Percentiles rank a stretch among this genome's conserved stretches.
These are phyloP conservation scores for Lepilemur septentrionalis DNA, from an alignment of 2,797 vertebrate species.

Conservation along the genomic window DNA sequence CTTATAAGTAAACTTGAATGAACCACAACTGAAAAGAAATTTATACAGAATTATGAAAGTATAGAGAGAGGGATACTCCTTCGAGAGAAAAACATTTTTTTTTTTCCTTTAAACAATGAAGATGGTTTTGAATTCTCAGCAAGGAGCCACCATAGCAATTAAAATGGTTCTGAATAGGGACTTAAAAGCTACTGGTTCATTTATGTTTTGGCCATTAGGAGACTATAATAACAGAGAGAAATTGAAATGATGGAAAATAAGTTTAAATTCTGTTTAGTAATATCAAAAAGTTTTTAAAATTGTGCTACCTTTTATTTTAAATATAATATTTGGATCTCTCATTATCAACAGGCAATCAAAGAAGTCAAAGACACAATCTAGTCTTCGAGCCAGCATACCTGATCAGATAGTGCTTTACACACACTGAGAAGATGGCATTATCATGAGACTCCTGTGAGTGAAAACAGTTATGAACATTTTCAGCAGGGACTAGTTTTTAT, in stretches of 20 bases:
- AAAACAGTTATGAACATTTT: not conserved
- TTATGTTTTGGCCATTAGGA: not conserved
- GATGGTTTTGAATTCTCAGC: conserved; percentile 1
- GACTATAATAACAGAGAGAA: not conserved
- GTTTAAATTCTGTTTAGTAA: not conserved
- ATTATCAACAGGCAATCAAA: not conserved
- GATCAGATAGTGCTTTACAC: not conserved
- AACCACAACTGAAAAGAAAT: not conserved
- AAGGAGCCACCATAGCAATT: conserved; percentile 20
- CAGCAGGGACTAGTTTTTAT: not conserved
- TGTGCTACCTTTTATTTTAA: not conserved
- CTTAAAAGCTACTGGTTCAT: not conserved
- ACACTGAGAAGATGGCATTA: not conserved
- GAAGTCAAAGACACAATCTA: not conserved
- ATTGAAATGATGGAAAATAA: not conserved
- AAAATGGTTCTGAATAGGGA: not conserved
- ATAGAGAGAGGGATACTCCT: not conserved
- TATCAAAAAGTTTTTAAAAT: not conserved
- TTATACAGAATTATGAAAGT: not conserved
- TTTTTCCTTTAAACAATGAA: not conserved
- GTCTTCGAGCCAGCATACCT: not conserved
- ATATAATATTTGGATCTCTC: not conserved
- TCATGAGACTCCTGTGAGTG: not conserved
- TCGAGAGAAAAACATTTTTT: not conserved
- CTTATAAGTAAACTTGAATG: conserved; percentile 4